Evolutionary conservation across 1,140 invertebrate species (phyloP), one percentile per base, ranked within the genome.

Genomic region (Frieseomelitta varia): DNA sequence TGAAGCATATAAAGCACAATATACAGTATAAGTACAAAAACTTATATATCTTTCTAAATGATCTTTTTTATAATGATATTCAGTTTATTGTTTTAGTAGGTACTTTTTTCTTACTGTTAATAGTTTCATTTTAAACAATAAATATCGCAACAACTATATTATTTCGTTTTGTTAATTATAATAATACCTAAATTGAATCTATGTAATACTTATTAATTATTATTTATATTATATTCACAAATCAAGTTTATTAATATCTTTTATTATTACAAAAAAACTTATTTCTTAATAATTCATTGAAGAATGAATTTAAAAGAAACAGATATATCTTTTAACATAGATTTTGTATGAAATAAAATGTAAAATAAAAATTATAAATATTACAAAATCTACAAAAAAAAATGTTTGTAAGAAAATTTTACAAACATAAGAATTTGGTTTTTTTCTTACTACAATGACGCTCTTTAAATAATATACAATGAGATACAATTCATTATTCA

Each of bases 401-500:
- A 58, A 58, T 63, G 17, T 81, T 67, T 74, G 68, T 34, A 30
- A 75, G 34, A 21, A 77, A 65, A 75, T 87, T 82, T 80, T 89
- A 88, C n/a, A 87, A 89, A 86, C 73, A 79, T 72, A 87, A 86
- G 77, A 86, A 85, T 87, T 89, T 89, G 69, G 81, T 88, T 65
- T 79, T 68, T 34, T 80, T 78, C 67, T 76, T 65, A 51, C 56
- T 65, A 69, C 72, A 68, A 53, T 24, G 67, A 53, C 56, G 78
- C 78, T 30, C 55, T 79, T 73, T 85, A 83, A 86, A 91, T 88
- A 92, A 91, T 91, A 87, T 89, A 90, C 85, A 91, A 88, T 84
- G 86, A 90, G 90, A 85, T 91, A 91, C 87, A 92, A 85, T 86
- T 90, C 79, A 76, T 85, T 71, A 86, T 83, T 84, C 55, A 84